Evolutionary conservation across 2,888 invertebrate genomes (phyloP).

Genomic region (Dasysyrphus albostriatus): DNA sequence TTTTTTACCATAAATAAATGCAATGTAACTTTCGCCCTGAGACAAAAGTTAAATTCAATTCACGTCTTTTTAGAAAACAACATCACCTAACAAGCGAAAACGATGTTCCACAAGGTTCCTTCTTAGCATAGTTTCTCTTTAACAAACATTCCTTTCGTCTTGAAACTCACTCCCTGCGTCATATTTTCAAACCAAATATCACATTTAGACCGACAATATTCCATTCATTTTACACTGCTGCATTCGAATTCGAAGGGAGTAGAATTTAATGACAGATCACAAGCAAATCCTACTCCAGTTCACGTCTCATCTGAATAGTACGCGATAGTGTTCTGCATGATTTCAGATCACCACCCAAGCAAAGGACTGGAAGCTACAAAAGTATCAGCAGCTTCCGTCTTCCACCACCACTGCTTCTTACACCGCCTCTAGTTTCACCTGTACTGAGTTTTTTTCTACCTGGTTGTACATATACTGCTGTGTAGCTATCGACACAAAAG

Average conservation of each 20-base stretch:
- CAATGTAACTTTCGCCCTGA: constrained; percentile 50
- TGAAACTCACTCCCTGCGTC: not conserved
- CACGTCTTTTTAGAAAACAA: constrained; percentile 59
- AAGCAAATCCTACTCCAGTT: constrained; percentile 67
- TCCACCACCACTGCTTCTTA: constrained; percentile 9
- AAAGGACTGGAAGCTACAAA: constrained; percentile 55
- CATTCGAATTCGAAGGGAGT: constrained; percentile 4
- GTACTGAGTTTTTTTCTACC: constrained; percentile 4
- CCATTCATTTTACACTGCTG: constrained; percentile 48
- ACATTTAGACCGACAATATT: constrained; percentile 39
- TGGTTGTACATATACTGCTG: not conserved
- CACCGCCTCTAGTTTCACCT: constrained; percentile 4
- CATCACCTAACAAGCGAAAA: constrained; percentile 50
- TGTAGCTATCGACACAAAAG: constrained; percentile 62
- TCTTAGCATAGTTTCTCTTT: constrained; percentile 32
- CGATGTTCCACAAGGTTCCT: constrained; percentile 57
- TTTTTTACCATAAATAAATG: not conserved
- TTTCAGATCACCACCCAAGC: constrained; percentile 72
- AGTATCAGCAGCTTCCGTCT: constrained; percentile 59
- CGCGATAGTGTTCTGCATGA: constrained; percentile 74
- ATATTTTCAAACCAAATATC: not conserved
- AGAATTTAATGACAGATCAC: constrained; percentile 70
- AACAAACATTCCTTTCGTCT: not conserved
- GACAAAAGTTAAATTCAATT: constrained; percentile 60
- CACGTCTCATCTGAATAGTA: constrained; percentile 64